These are phyloP conservation scores for Nematopogon swammerdamellus DNA, from an alignment of 2,888 invertebrate species.

Conservation along the genomic window DNA sequence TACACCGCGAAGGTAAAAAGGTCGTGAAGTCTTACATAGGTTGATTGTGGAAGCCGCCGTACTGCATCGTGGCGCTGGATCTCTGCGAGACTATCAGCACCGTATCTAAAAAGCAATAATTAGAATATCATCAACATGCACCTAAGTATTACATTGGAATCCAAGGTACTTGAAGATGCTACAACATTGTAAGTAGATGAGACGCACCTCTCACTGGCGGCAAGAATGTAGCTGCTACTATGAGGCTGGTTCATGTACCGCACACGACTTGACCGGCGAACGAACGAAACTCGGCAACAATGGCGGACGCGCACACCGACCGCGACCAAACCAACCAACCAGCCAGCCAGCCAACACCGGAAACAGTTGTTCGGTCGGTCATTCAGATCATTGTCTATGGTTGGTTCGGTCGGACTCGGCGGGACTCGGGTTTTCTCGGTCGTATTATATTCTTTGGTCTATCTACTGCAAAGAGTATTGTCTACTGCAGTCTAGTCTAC, in stretches of 20 bases:
- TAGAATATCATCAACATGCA: no score
- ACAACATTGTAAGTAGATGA: not conserved
- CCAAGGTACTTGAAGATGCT: not conserved
- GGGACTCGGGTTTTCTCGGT: no score
- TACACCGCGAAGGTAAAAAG: no score
- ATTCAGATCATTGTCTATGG: no score
- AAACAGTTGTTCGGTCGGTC: no score
- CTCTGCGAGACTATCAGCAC: not conserved
- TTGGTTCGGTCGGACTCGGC: no score
- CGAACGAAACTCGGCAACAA: not conserved
- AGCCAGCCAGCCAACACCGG: not conserved
- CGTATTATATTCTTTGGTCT: no score
- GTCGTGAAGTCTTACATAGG: slow-evolving; percentile 16
- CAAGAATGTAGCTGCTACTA: not conserved
- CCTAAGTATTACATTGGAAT: no score
- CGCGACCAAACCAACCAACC: not conserved
- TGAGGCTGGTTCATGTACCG: not conserved
- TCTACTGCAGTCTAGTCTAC: no score
- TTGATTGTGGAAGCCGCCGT: slow-evolving; percentile 51
- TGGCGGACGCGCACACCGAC: not conserved
- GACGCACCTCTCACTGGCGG: not conserved
- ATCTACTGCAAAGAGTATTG: no score
- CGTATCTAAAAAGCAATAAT: not conserved
- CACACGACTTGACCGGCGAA: not conserved
- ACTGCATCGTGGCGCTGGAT: slow-evolving; percentile 37